Evolutionary conservation across 2,797 vertebrate genomes (phyloP).

Genomic region (Poeciliopsis infans): DNA sequence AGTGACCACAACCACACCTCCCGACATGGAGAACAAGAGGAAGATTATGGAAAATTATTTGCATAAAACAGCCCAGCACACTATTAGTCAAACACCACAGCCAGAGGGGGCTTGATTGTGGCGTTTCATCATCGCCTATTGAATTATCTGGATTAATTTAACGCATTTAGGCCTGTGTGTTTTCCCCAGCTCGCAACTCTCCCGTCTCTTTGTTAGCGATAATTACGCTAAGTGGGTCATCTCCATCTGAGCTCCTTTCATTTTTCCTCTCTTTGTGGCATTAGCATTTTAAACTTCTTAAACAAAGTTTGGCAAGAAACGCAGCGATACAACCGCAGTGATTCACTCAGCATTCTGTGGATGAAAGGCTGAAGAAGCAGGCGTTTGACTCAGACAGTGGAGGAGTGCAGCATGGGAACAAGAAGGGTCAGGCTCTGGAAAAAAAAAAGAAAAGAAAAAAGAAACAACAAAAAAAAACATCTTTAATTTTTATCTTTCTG

Average conservation of each 20-base stretch:
- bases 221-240: conserved; percentile 82
- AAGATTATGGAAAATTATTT: conserved; percentile 74
- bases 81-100: conserved; percentile 73
- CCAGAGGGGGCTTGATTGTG: conserved; percentile 76
- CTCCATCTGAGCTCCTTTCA: conserved; percentile 58
- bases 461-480: conserved; percentile 6
- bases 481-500: conserved; percentile 39
- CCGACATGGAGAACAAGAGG: conserved; percentile 56
- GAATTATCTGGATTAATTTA: conserved; percentile 84
- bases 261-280: conserved; percentile 48
- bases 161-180: conserved; percentile 79
- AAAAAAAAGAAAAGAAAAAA: background rate
- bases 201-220: conserved; percentile 76
- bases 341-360: conserved; percentile 66
- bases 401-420: conserved; percentile 63
- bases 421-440: conserved; percentile 50
- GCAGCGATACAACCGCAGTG: conserved; percentile 67
- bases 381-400: conserved; percentile 74
- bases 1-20: conserved; percentile 41
- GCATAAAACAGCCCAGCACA: conserved; percentile 62
- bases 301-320: conserved; percentile 71
- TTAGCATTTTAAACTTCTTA: conserved; percentile 74
- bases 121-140: conserved; percentile 80
- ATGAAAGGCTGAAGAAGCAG: conserved; percentile 61
- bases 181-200: conserved; percentile 75